phyloP scores from a whole-genome alignment of 2,888 invertebrate genomes.

The Drosophila meridiana region DNA sequence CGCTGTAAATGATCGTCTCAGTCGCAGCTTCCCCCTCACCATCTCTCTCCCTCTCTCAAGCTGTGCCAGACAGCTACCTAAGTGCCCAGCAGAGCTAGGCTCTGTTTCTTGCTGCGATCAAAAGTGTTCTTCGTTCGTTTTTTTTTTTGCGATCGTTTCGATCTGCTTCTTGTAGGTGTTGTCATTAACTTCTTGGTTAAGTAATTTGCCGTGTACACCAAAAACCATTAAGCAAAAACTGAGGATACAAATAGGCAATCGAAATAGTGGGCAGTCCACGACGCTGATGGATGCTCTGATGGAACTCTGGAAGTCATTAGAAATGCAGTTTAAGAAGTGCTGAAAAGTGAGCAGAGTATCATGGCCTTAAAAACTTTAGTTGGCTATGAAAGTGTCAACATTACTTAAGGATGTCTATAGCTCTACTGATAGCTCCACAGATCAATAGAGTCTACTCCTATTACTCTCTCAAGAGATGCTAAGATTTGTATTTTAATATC shows the following conservation, averaged over 20 bases:
- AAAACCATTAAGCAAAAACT: slow-evolving; percentile 63
- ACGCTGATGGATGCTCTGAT: background rate
- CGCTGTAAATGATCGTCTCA: slow-evolving; percentile 75
- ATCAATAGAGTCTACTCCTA: background rate
- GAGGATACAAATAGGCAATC: background rate
- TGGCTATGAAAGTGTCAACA: background rate
- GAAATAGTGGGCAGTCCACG: background rate
- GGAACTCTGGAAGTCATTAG: background rate
- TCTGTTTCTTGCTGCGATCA: slow-evolving; percentile 4
- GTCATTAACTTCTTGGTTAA: slow-evolving; percentile 74
- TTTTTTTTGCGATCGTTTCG: slow-evolving; percentile 7
- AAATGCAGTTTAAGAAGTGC: background rate
- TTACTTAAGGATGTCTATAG: background rate
- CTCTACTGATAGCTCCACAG: background rate
- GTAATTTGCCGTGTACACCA: slow-evolving; percentile 75
- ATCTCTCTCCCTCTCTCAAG: slow-evolving; percentile 28
- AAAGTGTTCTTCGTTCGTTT: background rate
- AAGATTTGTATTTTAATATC: too few relatives aligned
- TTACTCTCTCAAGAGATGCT: too few relatives aligned
- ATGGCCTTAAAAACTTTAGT: background rate
- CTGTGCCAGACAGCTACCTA: slow-evolving; percentile 48
- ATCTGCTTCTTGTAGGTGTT: slow-evolving; percentile 63
- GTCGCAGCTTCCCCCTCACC: slow-evolving; percentile 16
- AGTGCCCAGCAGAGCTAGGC: slow-evolving; percentile 11
- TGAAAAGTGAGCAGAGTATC: background rate